These are phyloP conservation scores for Acleris cristana DNA, from an alignment of 2,888 invertebrate species.

Conservation along the genomic window DNA sequence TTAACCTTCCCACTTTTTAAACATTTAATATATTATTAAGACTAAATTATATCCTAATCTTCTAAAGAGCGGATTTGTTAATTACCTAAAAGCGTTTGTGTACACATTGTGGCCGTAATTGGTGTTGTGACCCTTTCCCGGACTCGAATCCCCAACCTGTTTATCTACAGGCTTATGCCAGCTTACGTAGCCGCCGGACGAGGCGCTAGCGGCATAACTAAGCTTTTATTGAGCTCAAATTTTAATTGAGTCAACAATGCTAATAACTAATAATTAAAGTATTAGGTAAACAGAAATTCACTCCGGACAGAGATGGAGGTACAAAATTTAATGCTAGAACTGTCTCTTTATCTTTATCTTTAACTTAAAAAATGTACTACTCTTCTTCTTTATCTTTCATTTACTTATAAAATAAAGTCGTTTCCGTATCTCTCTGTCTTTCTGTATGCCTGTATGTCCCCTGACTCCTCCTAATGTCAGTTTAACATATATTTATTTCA, in stretches of 20 bases:
- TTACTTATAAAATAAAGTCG: too few relatives aligned
- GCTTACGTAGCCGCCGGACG: constrained; percentile 12
- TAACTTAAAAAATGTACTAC: too few relatives aligned
- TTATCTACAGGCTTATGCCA: constrained; percentile 3
- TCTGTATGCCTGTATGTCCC: too few relatives aligned
- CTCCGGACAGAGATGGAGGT: too few relatives aligned
- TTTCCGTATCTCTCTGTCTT: too few relatives aligned
- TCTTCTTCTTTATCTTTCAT: too few relatives aligned
- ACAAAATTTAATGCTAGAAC: too few relatives aligned
- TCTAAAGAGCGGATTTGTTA: constrained; percentile 4
- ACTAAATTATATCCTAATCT: not conserved
- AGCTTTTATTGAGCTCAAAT: constrained; percentile 7
- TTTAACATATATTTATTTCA: too few relatives aligned
- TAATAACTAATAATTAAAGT: not conserved
- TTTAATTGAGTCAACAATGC: not conserved
- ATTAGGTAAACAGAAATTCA: too few relatives aligned
- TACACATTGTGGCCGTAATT: constrained; percentile 14
- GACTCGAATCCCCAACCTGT: constrained; percentile 9
- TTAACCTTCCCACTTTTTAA: not conserved
- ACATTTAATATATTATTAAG: not conserved
- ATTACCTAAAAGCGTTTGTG: constrained; percentile 13
- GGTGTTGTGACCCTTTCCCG: constrained; percentile 15
- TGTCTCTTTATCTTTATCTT: too few relatives aligned
- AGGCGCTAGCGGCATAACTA: not conserved
- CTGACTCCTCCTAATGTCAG: too few relatives aligned